Percentiles rank a stretch among this genome's conserved stretches.
Evolutionary conservation across 2,888 invertebrate species (phyloP).

Genomic region (Bruchidius siliquastri): DNA sequence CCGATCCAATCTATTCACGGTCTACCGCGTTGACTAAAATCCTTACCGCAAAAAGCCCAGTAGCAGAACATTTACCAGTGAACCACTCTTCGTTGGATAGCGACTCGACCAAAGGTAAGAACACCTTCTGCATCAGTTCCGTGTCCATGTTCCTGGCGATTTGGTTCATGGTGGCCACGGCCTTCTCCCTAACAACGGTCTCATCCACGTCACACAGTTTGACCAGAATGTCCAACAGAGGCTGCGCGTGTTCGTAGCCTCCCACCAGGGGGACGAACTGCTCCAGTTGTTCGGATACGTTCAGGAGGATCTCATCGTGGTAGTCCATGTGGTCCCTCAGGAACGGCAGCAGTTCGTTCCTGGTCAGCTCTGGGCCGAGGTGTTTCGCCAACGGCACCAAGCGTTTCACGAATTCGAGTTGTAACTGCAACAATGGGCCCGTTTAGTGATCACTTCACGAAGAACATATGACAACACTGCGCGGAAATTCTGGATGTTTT

Average conservation of each 20-base stretch:
- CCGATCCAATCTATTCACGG: too few species aligned
- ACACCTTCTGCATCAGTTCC: conserved; percentile 29
- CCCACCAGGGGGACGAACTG: conserved; percentile 38
- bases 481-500: too few species aligned
- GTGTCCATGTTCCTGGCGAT: conserved; percentile 28
- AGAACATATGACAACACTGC: too few species aligned
- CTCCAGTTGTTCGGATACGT: conserved; percentile 37
- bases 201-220: conserved; percentile 39
- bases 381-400: conserved; percentile 33
- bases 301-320: conserved; percentile 36
- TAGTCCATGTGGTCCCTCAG: conserved; percentile 34
- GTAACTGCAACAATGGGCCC: conserved; percentile 47
- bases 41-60: conserved; percentile 31
- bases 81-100: conserved; percentile 34
- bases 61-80: conserved; percentile 35
- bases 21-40: too few species aligned
- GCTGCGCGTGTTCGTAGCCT: conserved; percentile 33
- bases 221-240: conserved; percentile 35
- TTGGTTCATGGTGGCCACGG: conserved; percentile 32
- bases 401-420: conserved; percentile 34
- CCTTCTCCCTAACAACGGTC: conserved; percentile 33
- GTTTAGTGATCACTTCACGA: too few species aligned
- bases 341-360: conserved; percentile 35
- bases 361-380: conserved; percentile 33
- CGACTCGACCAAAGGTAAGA: conserved; percentile 31